Percentiles rank a stretch among this genome's conserved stretches.
Conservation (phyloP, 2,113 vertebrate species). For the Vicugna pacos region DNA sequence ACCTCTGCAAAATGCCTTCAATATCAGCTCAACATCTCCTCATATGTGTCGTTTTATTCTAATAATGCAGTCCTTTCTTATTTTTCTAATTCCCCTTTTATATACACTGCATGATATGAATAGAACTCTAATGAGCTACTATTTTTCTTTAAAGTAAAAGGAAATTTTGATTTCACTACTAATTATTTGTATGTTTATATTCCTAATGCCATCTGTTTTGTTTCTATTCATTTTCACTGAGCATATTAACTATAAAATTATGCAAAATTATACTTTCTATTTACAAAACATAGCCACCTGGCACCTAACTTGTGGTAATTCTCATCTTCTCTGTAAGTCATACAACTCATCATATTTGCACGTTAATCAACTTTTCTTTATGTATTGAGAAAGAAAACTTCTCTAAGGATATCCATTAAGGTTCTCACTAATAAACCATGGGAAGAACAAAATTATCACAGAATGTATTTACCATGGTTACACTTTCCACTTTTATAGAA, state of each 20-base stretch:
- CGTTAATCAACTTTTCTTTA: background rate
- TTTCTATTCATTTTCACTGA: conserved; percentile 12
- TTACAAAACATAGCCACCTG: background rate
- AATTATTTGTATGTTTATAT: background rate
- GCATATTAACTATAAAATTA: background rate
- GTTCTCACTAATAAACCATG: background rate
- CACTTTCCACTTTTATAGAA: background rate
- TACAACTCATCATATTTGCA: background rate
- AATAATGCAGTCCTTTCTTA: background rate
- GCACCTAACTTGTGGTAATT: background rate
- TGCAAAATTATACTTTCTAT: background rate
- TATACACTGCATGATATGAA: background rate
- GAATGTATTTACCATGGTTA: background rate
- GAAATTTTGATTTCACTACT: conserved; percentile 34
- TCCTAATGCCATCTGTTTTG: conserved; percentile 8
- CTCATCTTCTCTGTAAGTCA: background rate
- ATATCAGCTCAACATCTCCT: background rate
- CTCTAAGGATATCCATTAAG: background rate
- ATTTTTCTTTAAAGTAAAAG: conserved; percentile 43
- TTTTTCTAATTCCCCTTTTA: conserved; percentile 4
- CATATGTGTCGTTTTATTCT: background rate
- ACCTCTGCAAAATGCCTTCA: background rate
- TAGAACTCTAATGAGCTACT: conserved; percentile 2
- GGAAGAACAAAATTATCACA: background rate
- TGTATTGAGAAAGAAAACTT: background rate